Base-by-base conservation (phyloP, 2,888 invertebrate genomes). In the Osmoderma eremita region DNA sequence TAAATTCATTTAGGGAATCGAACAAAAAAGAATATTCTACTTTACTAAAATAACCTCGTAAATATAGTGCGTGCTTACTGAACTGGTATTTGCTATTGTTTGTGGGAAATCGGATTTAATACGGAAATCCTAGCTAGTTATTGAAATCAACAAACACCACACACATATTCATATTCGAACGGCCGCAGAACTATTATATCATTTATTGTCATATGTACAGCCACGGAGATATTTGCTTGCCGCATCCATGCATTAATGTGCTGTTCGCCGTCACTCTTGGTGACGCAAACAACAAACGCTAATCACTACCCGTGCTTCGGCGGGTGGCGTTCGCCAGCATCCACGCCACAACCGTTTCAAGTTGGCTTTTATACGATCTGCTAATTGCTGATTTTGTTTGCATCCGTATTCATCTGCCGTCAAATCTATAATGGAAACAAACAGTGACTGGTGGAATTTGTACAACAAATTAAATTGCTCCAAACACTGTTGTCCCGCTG, bases 331-430 rank as follows among this genome's bases (percentile, higher is more conserved):
- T 18, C n/a, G 36, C 15, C 2, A 30, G 45, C 17, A 24, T 30
- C 15, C 45, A 15, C 45, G 39, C 22, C 41, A 45, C 45, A 45
- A 24, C 24, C 58, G 17, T 61, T 61, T 61, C 58, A 48, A 42
- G 45, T 45, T 36, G 15, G 58, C 58, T 48, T 58, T 61, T 61
- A 61, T 61, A 12, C 30, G 24, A 48, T 17, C 12, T 36, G 45
- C 58, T 48, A 61, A 61, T 45, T 61, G 58, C 45, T 45, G 58
- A 61, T 45, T 61, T 61, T 45, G 58, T 61, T 61, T 61, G 58
- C 15, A 22, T 61, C 30, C 45, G 45, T 30, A 61, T 61, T 30
- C 45, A 61, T 45, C 42, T 10, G 30, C 45, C 17, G 13, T 20
- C 10, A 12, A 42, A 61, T 61, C 12, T 45, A 42, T 42, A 45